Base-by-base conservation (phyloP, 2,113 vertebrate genomes). In the Oxyruncus cristatus region DNA sequence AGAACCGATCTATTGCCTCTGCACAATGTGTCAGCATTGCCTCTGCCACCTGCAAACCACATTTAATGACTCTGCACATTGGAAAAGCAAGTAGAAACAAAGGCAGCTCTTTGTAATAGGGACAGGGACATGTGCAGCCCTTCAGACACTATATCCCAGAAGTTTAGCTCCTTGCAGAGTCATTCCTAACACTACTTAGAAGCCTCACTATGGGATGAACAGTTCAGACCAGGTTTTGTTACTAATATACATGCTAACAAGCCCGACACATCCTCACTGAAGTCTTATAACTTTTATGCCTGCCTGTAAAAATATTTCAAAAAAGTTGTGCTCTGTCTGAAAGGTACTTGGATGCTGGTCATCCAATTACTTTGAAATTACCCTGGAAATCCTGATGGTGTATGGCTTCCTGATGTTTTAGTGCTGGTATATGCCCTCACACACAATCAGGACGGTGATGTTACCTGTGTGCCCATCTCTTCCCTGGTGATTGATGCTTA, bases 381-480 rank as follows among this genome's bases (percentile, higher is more conserved):
- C 13, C n/a, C 66, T 67, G 49, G 46, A 35, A 76, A 84, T 56
- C 35, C 63, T 28, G 47, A 8, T 2, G 20, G 24, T 13, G 12
- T 11, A 1, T 8, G 50, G 44, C 32, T 72, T 35, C 33, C 52
- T 33, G 6, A 1, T 2, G 6, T n/a, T 66, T 16, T 39, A 39
- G 27, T 61, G 47, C 46, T 66, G 83, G 15, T 10, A 1, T 1
- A 7, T 4, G 10, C 27, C 28, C 55, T 47, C 27, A 15, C 1
- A 27, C 13, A 22, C 28, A 30, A 4, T 1, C 5, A 52, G 9
- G 4, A 39, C 7, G 21, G 14, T 2, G 50, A 14, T 85, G 71
- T 96, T 97, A 99, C 99, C 99, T 96, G 99, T 99, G 93, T 99
- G 99, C 37, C 99, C 99, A 5, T 99, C 99, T 97, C 99, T 98